These are phyloP conservation scores for Rotaria macrura DNA, from an alignment of 2,888 invertebrate genomes.

Conservation along the genomic window DNA sequence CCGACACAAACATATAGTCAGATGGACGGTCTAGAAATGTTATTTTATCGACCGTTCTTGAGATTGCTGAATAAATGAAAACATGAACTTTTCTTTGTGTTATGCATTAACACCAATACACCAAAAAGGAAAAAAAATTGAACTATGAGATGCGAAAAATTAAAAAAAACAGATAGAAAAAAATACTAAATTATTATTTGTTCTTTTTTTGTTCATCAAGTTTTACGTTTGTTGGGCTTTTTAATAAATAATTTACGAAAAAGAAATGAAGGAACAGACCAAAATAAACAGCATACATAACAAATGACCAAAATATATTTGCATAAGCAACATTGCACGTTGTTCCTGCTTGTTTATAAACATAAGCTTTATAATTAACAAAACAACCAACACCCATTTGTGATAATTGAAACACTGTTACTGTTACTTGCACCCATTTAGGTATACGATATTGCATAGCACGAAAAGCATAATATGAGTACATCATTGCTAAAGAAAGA, in stretches of 20 bases:
- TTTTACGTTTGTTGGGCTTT: not conserved
- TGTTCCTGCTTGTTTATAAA: conserved; percentile 40
- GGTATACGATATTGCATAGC: conserved; percentile 55
- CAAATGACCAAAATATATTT: conserved; percentile 47
- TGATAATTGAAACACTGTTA: conserved; percentile 74
- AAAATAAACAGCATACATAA: conserved; percentile 50
- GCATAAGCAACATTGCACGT: conserved; percentile 50
- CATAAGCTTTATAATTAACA: conserved; percentile 70
- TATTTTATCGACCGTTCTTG: not conserved
- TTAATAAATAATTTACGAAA: conserved; percentile 43
- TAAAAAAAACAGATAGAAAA: not conserved
- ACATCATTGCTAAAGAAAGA: conserved; percentile 47
- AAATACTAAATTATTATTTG: not conserved
- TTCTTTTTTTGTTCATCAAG: not conserved
- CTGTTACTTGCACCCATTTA: conserved; percentile 66
- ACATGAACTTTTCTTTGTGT: not conserved
- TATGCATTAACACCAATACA: not conserved
- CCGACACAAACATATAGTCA: not conserved
- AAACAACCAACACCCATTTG: conserved; percentile 87
- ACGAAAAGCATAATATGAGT: conserved; percentile 52
- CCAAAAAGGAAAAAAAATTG: not conserved
- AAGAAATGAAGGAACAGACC: conserved; percentile 49
- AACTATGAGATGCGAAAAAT: not conserved
- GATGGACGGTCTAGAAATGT: not conserved
- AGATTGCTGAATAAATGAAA: not conserved